phyloP scores from a whole-genome alignment of 2,888 invertebrate genomes.

The Mystacides longicornis region DNA sequence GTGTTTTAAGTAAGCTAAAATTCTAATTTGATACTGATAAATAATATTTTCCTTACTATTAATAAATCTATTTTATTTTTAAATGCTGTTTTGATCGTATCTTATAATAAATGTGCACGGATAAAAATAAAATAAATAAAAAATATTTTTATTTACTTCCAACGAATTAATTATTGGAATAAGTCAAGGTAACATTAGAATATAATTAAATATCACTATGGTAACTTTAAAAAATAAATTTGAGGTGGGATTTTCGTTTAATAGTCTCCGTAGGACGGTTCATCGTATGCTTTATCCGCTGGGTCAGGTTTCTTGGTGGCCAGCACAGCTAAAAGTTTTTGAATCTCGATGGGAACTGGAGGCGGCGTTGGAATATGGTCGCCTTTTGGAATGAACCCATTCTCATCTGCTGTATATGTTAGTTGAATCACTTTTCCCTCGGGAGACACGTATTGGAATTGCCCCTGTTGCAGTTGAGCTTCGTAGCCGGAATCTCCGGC shows the following conservation, averaged over 20 bases:
- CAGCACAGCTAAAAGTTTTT: constrained; percentile 57
- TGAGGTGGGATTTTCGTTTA: too few species aligned
- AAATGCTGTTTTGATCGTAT: too few species aligned
- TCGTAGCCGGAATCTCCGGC: constrained; percentile 63
- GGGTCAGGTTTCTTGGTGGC: constrained; percentile 25
- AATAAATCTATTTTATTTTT: too few species aligned
- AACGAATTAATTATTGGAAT: too few species aligned
- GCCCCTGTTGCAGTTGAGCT: constrained; percentile 59
- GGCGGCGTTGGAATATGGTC: constrained; percentile 65
- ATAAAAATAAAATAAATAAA: too few species aligned
- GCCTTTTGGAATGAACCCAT: constrained; percentile 59
- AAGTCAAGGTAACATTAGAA: too few species aligned
- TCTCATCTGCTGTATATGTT: constrained; percentile 61
- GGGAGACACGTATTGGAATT: constrained; percentile 60
- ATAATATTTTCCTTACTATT: too few species aligned
- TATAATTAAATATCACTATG: too few species aligned
- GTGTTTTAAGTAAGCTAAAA: too few species aligned
- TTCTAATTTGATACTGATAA: too few species aligned
- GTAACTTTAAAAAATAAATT: neutral
- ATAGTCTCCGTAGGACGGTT: neutral
- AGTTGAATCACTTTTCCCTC: constrained; percentile 53
- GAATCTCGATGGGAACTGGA: constrained; percentile 62
- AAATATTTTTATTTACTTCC: too few species aligned
- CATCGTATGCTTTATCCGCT: constrained; percentile 10
- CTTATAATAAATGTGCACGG: too few species aligned